Evolutionary conservation across 2,888 invertebrate species (phyloP), one percentile per base, ranked within the genome.

Genomic region (Auanema sp.): DNA sequence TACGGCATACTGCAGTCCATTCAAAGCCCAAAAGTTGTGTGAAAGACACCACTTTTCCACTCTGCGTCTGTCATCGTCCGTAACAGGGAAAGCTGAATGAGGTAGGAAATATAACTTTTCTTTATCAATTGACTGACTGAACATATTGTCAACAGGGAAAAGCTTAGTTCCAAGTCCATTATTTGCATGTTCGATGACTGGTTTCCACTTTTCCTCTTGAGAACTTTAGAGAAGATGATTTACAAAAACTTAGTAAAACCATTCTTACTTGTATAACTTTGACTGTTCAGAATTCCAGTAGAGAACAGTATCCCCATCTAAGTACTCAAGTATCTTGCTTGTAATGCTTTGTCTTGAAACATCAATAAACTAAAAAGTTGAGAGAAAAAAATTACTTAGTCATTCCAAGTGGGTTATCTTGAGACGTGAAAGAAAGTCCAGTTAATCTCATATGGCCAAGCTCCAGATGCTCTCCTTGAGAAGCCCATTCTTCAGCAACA

Each of bases 401-500:
- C 66, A 90, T 87, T 76, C 90, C 89, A 75, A 91, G 90, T 6
- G 96, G 96, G 87, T 97, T 97, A 84, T 98, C 98, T 67, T 93
- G 85, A 33, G 90, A 90, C 23, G 93, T 94, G 81, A 92, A 94
- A 80, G 92, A 91, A 41, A 98, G 85, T 1, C 92, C 90, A 12
- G 92, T 95, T 90, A 86, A 78, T 41, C 91, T 86, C 83, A 83
- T 83, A 43, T 71, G 72, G 8, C 76, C 69, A 50, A 72, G 65
- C 51, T 66, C 61, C 10, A 75, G 54, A 40, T 54, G 86, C 25
- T 91, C 89, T 69, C 89, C 89, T 84, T 97, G 96, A 6, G 90
- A 87, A 78, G 92, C 91, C 92, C 97, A 98, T 88, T 98, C 98
- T 33, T 90, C 89, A 1, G 96, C 93, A 53, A 98, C 89, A 18